Conservation (phyloP, 2,888 invertebrate genomes). For the Cosmia pyralina region DNA sequence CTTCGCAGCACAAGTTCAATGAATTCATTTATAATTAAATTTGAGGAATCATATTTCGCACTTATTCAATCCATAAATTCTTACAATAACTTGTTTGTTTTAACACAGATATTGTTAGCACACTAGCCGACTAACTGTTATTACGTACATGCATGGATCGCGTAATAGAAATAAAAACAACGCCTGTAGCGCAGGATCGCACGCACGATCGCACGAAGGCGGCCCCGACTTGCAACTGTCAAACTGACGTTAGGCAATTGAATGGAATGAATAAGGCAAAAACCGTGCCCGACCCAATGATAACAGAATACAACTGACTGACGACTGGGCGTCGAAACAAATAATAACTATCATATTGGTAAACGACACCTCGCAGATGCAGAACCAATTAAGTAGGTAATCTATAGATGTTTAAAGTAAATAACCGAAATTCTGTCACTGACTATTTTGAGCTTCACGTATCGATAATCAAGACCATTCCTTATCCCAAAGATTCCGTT, state of each 20-base stretch:
- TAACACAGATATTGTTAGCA: slow-evolving; percentile 30
- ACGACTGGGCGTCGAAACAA: slow-evolving; percentile 18
- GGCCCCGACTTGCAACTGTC: slow-evolving; percentile 73
- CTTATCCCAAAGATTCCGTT: neutral
- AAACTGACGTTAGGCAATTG: slow-evolving; percentile 63
- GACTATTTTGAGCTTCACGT: neutral
- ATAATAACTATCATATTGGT: slow-evolving; percentile 18
- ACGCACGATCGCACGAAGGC: slow-evolving; percentile 79
- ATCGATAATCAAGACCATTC: neutral
- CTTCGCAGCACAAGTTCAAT: slow-evolving; percentile 20
- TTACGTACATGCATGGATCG: slow-evolving; percentile 28
- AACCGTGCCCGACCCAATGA: slow-evolving; percentile 34
- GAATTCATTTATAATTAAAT: slow-evolving; percentile 8
- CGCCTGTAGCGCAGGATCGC: slow-evolving; percentile 56
- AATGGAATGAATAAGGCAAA: slow-evolving; percentile 52
- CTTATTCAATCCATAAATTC: slow-evolving; percentile 16
- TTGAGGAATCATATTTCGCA: slow-evolving; percentile 22
- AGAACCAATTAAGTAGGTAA: neutral
- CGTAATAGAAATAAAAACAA: slow-evolving; percentile 48
- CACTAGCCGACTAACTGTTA: slow-evolving; percentile 25
- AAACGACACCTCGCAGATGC: neutral
- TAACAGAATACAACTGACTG: slow-evolving; percentile 38
- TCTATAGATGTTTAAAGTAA: neutral
- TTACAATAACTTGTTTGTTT: slow-evolving; percentile 28
- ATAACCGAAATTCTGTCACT: neutral